Percentiles rank a stretch among this genome's conserved stretches.
These are phyloP conservation scores for Carettochelys insculpta DNA, from an alignment of 2,113 vertebrate genomes.

Conservation along the genomic window DNA sequence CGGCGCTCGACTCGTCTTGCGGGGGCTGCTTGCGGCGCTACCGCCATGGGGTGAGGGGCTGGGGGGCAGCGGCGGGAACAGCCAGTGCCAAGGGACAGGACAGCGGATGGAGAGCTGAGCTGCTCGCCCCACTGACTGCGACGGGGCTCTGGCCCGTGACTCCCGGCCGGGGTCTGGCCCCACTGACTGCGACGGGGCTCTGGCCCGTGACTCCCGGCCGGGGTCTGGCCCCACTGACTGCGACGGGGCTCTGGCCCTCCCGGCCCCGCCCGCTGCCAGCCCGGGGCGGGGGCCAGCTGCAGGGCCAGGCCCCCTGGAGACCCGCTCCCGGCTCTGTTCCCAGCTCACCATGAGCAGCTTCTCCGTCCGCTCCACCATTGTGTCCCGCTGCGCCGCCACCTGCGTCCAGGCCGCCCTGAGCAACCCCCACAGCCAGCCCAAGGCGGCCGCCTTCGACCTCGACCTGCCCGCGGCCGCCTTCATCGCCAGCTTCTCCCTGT, in stretches of 20 bases:
- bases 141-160: not conserved
- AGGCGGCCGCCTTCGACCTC: conserved; percentile 85
- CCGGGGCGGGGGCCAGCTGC: not conserved
- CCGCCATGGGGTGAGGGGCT: too few species aligned
- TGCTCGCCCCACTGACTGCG: too few species aligned
- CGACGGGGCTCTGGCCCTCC: too few species aligned
- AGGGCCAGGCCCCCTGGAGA: not conserved
- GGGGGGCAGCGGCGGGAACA: too few species aligned
- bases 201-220: not conserved
- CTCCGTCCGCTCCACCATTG: conserved; percentile 77
- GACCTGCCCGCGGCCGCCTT: conserved; percentile 83
- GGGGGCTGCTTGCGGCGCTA: too few species aligned
- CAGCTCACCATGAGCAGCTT: conserved; percentile 84
- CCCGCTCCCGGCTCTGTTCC: not conserved
- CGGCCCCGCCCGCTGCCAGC: too few species aligned
- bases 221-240: too few species aligned
- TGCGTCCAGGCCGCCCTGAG: conserved; percentile 78
- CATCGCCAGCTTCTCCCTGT: conserved; percentile 90
- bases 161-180: too few species aligned
- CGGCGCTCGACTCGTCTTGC: too few species aligned
- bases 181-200: not conserved
- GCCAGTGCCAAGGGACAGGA: too few species aligned
- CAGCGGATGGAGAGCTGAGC: not conserved
- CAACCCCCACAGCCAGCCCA: conserved; percentile 80
- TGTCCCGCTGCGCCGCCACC: conserved; percentile 82